Evolutionary conservation across 2,113 vertebrate species (phyloP).

Genomic region (Mormyrus iriodes): DNA sequence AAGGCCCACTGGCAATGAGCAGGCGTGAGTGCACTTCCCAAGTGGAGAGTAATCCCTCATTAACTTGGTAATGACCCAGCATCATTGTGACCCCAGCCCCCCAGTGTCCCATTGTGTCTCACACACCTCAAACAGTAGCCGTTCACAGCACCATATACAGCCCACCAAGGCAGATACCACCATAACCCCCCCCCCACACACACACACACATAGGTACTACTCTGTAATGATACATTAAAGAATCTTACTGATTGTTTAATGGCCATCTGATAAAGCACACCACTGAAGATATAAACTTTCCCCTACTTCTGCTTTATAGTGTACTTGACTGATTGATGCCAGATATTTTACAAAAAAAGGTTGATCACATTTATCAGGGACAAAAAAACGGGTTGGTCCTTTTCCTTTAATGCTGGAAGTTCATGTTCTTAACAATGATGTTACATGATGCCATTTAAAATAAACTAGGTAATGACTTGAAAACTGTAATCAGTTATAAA

Average conservation of each 20-base stretch:
- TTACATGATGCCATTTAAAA: not conserved
- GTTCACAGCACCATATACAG: slow-evolving; percentile 24
- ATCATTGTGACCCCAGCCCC: not conserved
- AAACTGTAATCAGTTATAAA: not conserved
- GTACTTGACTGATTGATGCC: not conserved
- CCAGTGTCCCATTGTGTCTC: slow-evolving; percentile 14
- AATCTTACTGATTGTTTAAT: not conserved
- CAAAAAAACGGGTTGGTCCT: not conserved
- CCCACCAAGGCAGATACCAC: not conserved
- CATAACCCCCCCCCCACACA: not conserved
- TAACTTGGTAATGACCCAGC: slow-evolving; percentile 47
- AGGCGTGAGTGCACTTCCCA: not conserved
- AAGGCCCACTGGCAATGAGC: slow-evolving; percentile 14
- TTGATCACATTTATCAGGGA: not conserved
- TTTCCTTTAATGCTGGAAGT: not conserved
- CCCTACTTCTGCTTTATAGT: not conserved
- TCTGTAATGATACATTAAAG: not conserved
- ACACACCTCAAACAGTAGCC: slow-evolving; percentile 35
- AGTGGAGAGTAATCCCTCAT: slow-evolving; percentile 49
- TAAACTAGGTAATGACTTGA: not conserved
- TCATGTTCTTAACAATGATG: not conserved
- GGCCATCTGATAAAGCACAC: not conserved
- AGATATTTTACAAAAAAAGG: not conserved
- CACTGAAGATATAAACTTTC: not conserved
- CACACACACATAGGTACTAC: not conserved